These are phyloP conservation scores for Numida meleagris DNA, from an alignment of 2,113 vertebrate species.

Conservation along the genomic window DNA sequence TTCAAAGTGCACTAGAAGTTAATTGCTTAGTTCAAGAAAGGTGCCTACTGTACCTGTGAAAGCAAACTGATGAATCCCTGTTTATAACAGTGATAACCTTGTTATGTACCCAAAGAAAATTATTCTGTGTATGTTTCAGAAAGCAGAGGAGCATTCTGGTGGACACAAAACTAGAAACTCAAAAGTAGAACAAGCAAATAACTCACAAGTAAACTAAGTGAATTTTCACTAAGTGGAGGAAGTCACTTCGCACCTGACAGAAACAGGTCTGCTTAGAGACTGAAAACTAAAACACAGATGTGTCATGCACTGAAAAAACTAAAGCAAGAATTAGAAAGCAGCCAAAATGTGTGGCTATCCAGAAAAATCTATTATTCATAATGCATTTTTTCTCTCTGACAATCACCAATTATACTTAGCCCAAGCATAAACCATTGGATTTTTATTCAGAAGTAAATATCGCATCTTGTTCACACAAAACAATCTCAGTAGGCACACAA, in stretches of 20 bases:
- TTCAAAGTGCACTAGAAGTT: background rate
- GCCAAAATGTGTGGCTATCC: slow-evolving; percentile 3
- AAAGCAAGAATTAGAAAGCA: slow-evolving; percentile 18
- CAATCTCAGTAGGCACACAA: background rate
- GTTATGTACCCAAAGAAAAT: background rate
- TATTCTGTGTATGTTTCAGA: background rate
- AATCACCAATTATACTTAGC: background rate
- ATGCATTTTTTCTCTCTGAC: background rate
- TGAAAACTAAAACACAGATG: slow-evolving; percentile 52
- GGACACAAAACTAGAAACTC: background rate
- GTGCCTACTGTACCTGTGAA: background rate
- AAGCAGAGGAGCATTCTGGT: slow-evolving; percentile 31
- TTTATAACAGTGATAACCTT: background rate
- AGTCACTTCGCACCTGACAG: slow-evolving; percentile 72
- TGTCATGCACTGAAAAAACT: background rate
- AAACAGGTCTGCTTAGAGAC: slow-evolving; percentile 56
- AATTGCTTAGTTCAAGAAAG: background rate
- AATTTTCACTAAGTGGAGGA: slow-evolving; percentile 55
- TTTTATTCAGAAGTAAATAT: background rate
- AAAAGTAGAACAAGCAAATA: background rate
- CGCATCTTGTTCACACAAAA: background rate
- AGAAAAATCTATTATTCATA: background rate
- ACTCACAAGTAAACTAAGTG: slow-evolving; percentile 28
- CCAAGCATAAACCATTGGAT: background rate
- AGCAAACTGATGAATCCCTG: background rate